These are phyloP conservation scores for Oryzaephilus surinamensis DNA, from an alignment of 1,140 invertebrate species.

Conservation along the genomic window DNA sequence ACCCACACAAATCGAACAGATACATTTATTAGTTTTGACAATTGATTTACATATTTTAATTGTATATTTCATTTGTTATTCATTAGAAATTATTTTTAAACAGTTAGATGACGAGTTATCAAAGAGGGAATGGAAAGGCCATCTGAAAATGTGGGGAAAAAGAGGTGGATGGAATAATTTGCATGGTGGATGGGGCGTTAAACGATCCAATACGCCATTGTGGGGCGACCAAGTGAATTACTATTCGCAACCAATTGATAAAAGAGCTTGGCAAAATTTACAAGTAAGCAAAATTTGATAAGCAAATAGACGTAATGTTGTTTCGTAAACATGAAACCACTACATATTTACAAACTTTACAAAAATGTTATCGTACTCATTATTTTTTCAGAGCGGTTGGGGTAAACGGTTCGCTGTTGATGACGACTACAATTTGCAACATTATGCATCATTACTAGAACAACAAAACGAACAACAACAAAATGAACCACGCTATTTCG, in stretches of 20 bases:
- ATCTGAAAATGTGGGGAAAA: conserved; percentile 44
- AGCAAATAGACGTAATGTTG: not conserved
- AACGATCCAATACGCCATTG: conserved; percentile 31
- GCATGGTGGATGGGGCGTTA: conserved; percentile 48
- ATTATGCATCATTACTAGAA: conserved; percentile 22
- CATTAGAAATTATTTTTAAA: too few relatives aligned
- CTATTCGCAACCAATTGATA: conserved; percentile 16
- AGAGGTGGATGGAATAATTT: conserved; percentile 48
- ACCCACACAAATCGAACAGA: too few relatives aligned
- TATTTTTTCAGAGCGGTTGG: conserved; percentile 35
- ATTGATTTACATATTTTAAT: too few relatives aligned
- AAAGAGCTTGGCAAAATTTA: conserved; percentile 32
- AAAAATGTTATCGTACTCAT: too few relatives aligned
- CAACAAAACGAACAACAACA: conserved; percentile 17
- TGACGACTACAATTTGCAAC: conserved; percentile 23
- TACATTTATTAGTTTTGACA: too few relatives aligned
- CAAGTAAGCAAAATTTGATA: conserved; percentile 18
- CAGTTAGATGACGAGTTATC: conserved; percentile 16
- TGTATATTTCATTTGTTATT: too few relatives aligned
- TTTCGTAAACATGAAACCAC: conserved; percentile 2
- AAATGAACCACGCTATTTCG: too few relatives aligned
- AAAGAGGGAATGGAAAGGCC: conserved; percentile 27
- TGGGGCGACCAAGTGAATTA: conserved; percentile 17
- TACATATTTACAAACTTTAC: too few relatives aligned
- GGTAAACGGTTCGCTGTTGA: conserved; percentile 33